Percentiles rank a stretch among this genome's conserved stretches.
Conservation (phyloP, 2,113 vertebrate genomes). For the Lanius ludovicianus region DNA sequence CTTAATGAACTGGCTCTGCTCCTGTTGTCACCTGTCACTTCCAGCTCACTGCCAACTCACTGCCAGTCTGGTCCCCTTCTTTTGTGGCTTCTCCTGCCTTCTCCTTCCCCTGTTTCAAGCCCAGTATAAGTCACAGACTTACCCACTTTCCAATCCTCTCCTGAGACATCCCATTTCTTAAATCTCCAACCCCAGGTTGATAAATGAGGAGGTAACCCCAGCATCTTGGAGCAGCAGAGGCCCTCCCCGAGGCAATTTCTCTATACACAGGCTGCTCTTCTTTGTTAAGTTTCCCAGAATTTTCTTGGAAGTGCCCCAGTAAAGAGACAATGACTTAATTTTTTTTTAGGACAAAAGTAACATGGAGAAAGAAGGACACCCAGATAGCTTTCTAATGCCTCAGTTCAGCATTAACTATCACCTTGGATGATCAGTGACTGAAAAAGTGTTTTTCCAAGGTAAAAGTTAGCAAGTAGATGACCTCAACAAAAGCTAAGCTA, state of each 20-base stretch:
- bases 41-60: neutral
- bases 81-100: neutral
- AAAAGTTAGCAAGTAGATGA: neutral
- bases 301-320: neutral
- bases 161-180: neutral
- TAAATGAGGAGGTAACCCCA: neutral
- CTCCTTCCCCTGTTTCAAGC: neutral
- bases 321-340: neutral
- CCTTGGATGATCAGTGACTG: neutral
- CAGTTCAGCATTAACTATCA: neutral
- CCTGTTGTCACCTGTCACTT: constrained; percentile 16
- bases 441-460: neutral
- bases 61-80: neutral
- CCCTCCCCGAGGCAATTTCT: neutral
- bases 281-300: neutral
- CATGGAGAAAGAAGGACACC: neutral
- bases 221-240: neutral
- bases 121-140: neutral
- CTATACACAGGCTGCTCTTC: neutral
- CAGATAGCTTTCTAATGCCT: neutral
- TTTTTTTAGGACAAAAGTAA: neutral
- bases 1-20: constrained; percentile 66
- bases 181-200: neutral
- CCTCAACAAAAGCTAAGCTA: neutral
- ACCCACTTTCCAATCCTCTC: neutral